A percentile compares a stretch with the other conserved stretches of the same genome.
Conservation (phyloP, 2,113 vertebrate genomes). For the Ptychochromis oligacanthus region DNA sequence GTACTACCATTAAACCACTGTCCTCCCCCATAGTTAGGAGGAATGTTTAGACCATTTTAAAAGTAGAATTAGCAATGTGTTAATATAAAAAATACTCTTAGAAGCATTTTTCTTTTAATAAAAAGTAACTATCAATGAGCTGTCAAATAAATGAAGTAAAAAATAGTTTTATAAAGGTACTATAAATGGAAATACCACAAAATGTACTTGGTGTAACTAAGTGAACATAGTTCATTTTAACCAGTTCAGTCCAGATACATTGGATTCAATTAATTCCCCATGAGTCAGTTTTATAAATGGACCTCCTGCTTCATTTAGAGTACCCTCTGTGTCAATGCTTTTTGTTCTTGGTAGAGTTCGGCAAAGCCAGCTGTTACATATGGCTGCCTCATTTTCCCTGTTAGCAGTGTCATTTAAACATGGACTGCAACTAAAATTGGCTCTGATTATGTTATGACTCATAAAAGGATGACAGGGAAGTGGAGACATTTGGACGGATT, state of each 20-base stretch:
- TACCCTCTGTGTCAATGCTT: constrained; percentile 1
- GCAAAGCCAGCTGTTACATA: constrained; percentile 22
- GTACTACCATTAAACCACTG: constrained; percentile 12
- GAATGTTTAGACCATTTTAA: background rate
- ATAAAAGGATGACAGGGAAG: constrained; percentile 52
- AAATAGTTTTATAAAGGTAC: too few relatives aligned
- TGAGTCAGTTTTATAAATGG: constrained; percentile 8
- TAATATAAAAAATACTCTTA: background rate
- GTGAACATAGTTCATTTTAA: background rate
- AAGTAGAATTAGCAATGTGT: too few relatives aligned
- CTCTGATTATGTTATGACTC: constrained; percentile 67
- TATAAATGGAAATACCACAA: background rate
- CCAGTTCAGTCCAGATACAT: background rate
- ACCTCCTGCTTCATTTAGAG: background rate
- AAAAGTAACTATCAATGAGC: too few relatives aligned
- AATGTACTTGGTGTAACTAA: too few relatives aligned
- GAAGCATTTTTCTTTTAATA: too few relatives aligned
- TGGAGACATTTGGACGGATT: constrained; percentile 58
- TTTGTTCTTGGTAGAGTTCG: constrained; percentile 26
- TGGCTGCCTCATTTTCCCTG: constrained; percentile 7
- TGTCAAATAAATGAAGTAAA: too few relatives aligned
- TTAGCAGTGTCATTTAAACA: constrained; percentile 58
- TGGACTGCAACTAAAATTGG: constrained; percentile 76
- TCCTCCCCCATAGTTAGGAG: background rate
- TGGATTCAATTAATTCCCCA: background rate